These are phyloP conservation scores for Nematostella vectensis DNA, from an alignment of 92 coral and sea anemone genomes.

Conservation along the genomic window DNA sequence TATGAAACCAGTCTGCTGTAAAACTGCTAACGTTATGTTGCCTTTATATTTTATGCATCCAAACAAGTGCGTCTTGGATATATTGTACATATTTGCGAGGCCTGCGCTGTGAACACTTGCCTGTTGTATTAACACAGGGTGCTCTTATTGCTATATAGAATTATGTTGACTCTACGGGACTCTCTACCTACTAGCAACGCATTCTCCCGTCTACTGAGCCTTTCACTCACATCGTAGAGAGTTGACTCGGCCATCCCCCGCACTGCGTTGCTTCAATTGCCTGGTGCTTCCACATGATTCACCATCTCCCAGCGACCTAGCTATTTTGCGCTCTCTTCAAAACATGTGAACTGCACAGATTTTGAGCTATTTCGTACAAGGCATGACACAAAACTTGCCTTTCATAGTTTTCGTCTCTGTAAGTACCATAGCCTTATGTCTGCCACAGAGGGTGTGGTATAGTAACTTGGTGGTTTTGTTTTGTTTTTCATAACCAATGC, in stretches of 20 bases:
- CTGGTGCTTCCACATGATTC: slow-evolving; percentile 47
- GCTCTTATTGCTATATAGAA: slow-evolving; percentile 51
- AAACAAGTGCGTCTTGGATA: too few relatives aligned
- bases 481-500: too few relatives aligned
- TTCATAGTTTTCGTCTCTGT: slow-evolving; percentile 48
- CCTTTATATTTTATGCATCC: too few relatives aligned
- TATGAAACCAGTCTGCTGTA: too few relatives aligned
- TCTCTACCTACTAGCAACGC: slow-evolving; percentile 63
- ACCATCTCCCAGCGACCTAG: slow-evolving; percentile 56
- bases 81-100: too few relatives aligned
- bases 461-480: too few relatives aligned
- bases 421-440: slow-evolving; percentile 60
- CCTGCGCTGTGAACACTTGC: too few relatives aligned
- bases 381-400: slow-evolving; percentile 30
- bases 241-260: slow-evolving; percentile 58
- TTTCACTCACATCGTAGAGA: slow-evolving; percentile 31
- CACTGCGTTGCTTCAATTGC: slow-evolving; percentile 44
- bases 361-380: slow-evolving; percentile 19
- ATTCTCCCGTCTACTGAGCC: slow-evolving; percentile 50
- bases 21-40: too few relatives aligned
- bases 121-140: slow-evolving; percentile 47
- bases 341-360: slow-evolving; percentile 52
- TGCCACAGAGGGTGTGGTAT: too few relatives aligned
- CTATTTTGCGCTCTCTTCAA: slow-evolving; percentile 66
- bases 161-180: slow-evolving; percentile 75